These are phyloP conservation scores for Drosophila ustulata DNA, from an alignment of 2,888 invertebrate genomes.

Conservation along the genomic window DNA sequence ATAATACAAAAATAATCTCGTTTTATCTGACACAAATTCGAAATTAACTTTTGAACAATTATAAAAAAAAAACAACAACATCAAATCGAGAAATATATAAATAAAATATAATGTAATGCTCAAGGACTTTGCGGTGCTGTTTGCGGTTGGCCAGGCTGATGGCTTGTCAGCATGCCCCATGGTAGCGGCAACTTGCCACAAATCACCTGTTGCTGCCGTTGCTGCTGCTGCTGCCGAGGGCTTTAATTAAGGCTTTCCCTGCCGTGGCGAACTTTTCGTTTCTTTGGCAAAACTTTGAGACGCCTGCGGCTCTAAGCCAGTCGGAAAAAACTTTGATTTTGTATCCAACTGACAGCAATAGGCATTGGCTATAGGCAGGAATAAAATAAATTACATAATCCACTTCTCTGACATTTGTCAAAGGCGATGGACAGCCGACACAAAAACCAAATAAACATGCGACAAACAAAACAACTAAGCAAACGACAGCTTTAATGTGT, in stretches of 20 bases:
- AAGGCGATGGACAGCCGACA: constrained; percentile 29
- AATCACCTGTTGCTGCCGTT: constrained; percentile 66
- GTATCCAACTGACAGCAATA: constrained; percentile 46
- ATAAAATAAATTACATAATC: constrained; percentile 72
- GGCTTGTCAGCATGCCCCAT: not conserved
- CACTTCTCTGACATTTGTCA: constrained; percentile 67
- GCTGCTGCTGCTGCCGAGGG: constrained; percentile 21
- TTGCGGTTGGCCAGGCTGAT: not conserved
- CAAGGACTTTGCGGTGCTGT: not conserved
- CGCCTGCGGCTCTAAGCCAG: constrained; percentile 45
- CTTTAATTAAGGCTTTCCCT: constrained; percentile 61
- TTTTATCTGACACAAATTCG: constrained; percentile 33
- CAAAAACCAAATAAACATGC: constrained; percentile 5
- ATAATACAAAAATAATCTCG: constrained; percentile 49
- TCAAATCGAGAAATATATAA: not conserved
- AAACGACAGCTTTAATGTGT: constrained; percentile 8
- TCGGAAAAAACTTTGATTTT: constrained; percentile 52
- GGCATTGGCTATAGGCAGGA: constrained; percentile 26
- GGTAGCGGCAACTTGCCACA: constrained; percentile 22
- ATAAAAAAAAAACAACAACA: not conserved
- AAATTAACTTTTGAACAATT: constrained; percentile 39
- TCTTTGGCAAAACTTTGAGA: constrained; percentile 56
- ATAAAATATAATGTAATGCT: not conserved
- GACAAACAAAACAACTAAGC: constrained; percentile 12
- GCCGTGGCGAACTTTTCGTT: constrained; percentile 55